A percentile compares a stretch with the other conserved stretches of the same genome.
Conservation (phyloP, 2,113 vertebrate species). For the Theropithecus gelada region DNA sequence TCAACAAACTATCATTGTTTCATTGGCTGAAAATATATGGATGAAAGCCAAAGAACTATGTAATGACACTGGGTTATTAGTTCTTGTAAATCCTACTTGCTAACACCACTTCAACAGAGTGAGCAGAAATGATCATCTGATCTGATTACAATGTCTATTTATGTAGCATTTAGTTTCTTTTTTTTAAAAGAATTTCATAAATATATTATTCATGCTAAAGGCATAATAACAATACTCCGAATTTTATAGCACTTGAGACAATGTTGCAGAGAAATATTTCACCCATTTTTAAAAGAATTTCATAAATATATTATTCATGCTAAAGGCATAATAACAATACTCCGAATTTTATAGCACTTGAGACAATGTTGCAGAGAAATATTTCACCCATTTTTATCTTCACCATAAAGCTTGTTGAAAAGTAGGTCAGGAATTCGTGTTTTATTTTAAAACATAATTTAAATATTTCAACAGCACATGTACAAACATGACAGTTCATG, state of each 20-base stretch:
- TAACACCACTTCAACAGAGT: neutral
- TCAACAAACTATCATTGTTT: neutral
- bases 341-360: neutral
- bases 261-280: neutral
- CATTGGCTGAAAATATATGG: neutral
- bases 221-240: neutral
- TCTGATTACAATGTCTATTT: neutral
- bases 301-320: neutral
- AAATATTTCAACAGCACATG: neutral
- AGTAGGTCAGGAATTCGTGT: neutral
- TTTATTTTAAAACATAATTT: neutral
- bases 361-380: conserved; percentile 3
- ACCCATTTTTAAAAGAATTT: neutral
- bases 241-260: conserved; percentile 11
- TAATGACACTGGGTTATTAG: neutral
- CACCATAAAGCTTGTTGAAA: neutral
- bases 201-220: neutral
- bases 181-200: neutral
- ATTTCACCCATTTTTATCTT: neutral
- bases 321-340: neutral
- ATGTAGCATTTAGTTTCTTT: neutral
- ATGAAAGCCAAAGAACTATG: neutral
- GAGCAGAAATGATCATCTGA: neutral
- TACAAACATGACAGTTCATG: neutral
- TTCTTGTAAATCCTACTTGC: neutral